Conservation (phyloP, 2,888 invertebrate species). For the Drosophila emarginata region DNA sequence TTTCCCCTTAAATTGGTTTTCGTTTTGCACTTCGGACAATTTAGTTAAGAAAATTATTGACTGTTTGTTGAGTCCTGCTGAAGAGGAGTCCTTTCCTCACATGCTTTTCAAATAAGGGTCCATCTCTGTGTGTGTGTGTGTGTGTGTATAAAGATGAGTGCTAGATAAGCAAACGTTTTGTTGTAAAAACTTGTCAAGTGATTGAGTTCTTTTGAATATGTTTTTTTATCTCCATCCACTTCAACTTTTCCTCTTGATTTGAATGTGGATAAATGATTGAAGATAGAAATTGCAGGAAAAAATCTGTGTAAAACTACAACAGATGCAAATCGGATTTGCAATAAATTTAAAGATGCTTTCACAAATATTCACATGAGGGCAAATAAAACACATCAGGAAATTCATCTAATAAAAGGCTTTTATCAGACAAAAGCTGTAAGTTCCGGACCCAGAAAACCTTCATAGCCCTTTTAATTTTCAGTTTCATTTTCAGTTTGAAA, state of each 20-base stretch:
- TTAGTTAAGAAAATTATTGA: conserved; percentile 73
- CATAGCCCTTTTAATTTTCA: no score
- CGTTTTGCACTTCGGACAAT: conserved; percentile 51
- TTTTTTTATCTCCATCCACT: background rate
- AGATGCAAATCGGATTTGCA: background rate
- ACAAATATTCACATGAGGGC: background rate
- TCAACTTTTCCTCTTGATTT: background rate
- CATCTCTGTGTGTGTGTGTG: background rate
- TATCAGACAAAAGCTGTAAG: no score
- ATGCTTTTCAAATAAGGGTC: background rate
- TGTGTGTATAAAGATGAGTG: conserved; percentile 42
- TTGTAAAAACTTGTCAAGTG: conserved; percentile 48
- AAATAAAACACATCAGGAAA: no score
- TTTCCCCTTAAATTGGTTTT: conserved; percentile 42
- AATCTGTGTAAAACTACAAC: background rate
- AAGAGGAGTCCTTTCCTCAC: background rate
- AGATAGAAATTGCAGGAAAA: background rate
- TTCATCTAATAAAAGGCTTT: no score
- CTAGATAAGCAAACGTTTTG: conserved; percentile 60
- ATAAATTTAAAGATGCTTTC: background rate
- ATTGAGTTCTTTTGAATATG: conserved; percentile 40
- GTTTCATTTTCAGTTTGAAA: no score
- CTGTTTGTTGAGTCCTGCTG: conserved; percentile 17
- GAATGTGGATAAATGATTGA: background rate
- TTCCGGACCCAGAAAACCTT: no score